These are phyloP conservation scores for Netelia inedita DNA, from an alignment of 2,888 invertebrate species.

Conservation along the genomic window DNA sequence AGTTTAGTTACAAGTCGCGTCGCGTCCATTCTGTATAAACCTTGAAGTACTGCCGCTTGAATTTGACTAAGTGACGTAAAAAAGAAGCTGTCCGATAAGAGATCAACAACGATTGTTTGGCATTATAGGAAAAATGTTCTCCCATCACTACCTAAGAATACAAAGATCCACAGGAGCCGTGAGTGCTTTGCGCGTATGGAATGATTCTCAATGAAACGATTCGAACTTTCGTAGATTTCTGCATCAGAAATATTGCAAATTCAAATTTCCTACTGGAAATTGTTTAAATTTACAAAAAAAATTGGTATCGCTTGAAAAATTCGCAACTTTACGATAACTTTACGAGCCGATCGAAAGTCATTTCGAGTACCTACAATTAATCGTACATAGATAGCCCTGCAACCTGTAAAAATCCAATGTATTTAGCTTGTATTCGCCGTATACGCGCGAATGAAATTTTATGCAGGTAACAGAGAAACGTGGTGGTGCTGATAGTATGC, in stretches of 20 bases:
- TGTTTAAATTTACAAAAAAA: background rate
- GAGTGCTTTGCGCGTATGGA: slow-evolving; percentile 33
- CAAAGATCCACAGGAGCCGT: slow-evolving; percentile 13
- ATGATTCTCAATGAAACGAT: slow-evolving; percentile 54
- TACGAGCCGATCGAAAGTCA: background rate
- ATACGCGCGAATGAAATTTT: too few species aligned
- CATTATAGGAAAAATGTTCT: slow-evolving; percentile 11
- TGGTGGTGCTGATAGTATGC: too few species aligned
- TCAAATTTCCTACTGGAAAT: background rate
- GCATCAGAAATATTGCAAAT: slow-evolving; percentile 28
- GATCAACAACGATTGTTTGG: slow-evolving; percentile 25
- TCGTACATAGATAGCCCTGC: background rate
- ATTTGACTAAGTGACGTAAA: slow-evolving; percentile 40
- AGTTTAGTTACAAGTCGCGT: slow-evolving; percentile 9
- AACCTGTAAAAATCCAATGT: too few species aligned
- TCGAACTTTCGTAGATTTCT: slow-evolving; percentile 12
- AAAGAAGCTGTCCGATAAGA: slow-evolving; percentile 39
- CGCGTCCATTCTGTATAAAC: background rate
- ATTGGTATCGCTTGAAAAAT: background rate
- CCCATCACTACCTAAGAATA: slow-evolving; percentile 3
- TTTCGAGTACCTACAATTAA: background rate
- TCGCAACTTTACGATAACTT: background rate
- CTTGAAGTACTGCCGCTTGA: background rate
- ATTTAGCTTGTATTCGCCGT: too few species aligned
- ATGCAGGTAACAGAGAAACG: too few species aligned